phyloP scores from a whole-genome alignment of 2,113 vertebrate species.

The Mus musculus region DNA sequence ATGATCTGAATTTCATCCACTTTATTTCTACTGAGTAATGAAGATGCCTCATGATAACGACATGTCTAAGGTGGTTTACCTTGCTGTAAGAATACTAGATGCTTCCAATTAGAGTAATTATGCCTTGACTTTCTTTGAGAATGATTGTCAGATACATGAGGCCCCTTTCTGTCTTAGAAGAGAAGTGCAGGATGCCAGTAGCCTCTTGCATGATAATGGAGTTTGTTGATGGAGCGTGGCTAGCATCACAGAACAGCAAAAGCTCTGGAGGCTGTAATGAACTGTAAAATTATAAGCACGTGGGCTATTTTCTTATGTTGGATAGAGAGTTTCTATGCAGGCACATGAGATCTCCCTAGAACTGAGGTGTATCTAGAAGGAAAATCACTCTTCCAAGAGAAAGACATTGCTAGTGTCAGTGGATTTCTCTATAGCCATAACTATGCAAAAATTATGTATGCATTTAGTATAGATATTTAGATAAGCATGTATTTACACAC shows the following conservation, averaged over 20 bases:
- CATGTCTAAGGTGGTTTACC: neutral
- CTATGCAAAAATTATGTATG: neutral
- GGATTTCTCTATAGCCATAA: neutral
- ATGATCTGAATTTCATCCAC: neutral
- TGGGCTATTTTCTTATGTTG: neutral
- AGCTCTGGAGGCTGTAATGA: neutral
- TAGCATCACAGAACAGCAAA: neutral
- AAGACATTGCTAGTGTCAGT: neutral
- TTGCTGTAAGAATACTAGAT: neutral
- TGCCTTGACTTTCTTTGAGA: constrained; percentile 9
- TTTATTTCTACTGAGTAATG: constrained; percentile 29
- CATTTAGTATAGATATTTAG: neutral
- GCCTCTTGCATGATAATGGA: neutral
- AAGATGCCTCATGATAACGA: neutral
- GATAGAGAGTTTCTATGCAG: neutral
- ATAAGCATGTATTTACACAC: neutral
- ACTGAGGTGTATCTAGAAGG: neutral
- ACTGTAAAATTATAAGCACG: neutral
- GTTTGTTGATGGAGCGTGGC: neutral
- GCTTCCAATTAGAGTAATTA: constrained; percentile 32
- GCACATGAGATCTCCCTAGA: neutral
- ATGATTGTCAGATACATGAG: neutral
- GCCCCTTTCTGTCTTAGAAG: neutral
- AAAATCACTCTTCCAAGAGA: neutral
- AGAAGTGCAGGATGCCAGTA: neutral